Evolutionary conservation across 1,140 invertebrate genomes (phyloP).

Genomic region (Contarinia nasturtii): DNA sequence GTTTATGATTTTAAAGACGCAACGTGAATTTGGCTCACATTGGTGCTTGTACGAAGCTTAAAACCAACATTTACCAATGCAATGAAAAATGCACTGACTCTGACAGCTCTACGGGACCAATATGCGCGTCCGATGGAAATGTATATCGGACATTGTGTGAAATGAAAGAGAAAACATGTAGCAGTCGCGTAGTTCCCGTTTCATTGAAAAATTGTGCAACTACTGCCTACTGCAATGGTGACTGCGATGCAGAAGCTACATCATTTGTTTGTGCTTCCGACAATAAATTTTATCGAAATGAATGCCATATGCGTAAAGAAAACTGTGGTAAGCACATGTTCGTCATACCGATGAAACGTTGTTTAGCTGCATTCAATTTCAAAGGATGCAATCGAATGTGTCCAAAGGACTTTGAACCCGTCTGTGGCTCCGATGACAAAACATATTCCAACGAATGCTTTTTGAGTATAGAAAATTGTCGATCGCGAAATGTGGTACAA

Average conservation of each 20-base stretch:
- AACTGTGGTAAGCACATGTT: conserved; percentile 84
- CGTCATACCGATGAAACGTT: conserved; percentile 68
- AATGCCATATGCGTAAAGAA: conserved; percentile 80
- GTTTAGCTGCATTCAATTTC: conserved; percentile 63
- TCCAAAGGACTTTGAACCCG: conserved; percentile 65
- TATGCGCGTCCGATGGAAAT: conserved; percentile 81
- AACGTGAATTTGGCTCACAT: conserved; percentile 70
- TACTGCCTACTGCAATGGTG: conserved; percentile 59
- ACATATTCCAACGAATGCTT: conserved; percentile 88
- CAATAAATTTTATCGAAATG: conserved; percentile 76
- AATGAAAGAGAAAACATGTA: conserved; percentile 64
- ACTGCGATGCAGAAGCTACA: conserved; percentile 41
- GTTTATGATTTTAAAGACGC: conserved; percentile 41
- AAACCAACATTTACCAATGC: conserved; percentile 43
- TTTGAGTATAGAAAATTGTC: conserved; percentile 74
- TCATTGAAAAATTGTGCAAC: conserved; percentile 61
- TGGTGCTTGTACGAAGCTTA: conserved; percentile 62
- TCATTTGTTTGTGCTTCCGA: conserved; percentile 83
- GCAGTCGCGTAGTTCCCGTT: conserved; percentile 61
- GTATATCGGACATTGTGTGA: conserved; percentile 81
- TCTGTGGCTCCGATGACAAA: conserved; percentile 74
- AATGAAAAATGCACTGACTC: conserved; percentile 48
- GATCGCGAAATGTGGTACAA: conserved; percentile 34
- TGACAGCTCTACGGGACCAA: conserved; percentile 45
- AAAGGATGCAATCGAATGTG: conserved; percentile 72